Base-by-base conservation (phyloP, 2,113 vertebrate genomes). In the Mastomys natalensis region DNA sequence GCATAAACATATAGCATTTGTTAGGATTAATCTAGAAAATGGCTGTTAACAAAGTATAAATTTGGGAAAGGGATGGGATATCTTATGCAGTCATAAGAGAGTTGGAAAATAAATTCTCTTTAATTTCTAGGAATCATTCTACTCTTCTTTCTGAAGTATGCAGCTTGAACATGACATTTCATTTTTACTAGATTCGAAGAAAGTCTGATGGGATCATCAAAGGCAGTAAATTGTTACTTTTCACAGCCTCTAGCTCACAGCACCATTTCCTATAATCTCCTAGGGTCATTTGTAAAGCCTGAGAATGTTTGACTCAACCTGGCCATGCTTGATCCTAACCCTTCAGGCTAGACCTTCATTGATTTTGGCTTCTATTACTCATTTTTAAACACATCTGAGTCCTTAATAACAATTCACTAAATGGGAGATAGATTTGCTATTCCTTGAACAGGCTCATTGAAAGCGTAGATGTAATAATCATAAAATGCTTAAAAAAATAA, bases 361-460 rank as follows among this genome's bases (percentile, higher is more conserved):
- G 64, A 97, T 87, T 88, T 87, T 93, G 88, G 89, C 15, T 12
- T 89, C 92, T 74, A 72, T 68, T 82, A 92, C 13, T 97, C 91
- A 97, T 84, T 82, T 90, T 82, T 90, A 98, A 98, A 87, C 40
- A 95, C 87, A 98, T 97, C 91, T 97, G 87, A 53, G 77, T 93
- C 87, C 93, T 97, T 97, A 98, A 97, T 98, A 94, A 95, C 90
- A 93, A 95, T 97, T 96, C 3, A 22, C 51, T 96, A 96, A 58
- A 21, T 96, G 78, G 51, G 64, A 97, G 94, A 94, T 78, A 95
- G 95, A 94, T 97, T 84, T 94, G 66, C 81, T 92, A 82, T 72
- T 92, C 2, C 87, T 96, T 97, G 96, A 98, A 73, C 87, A 97
- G 90, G 86, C 24, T 98, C 91, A 82, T 60, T 92, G 86, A 17